A percentile compares a stretch with the other conserved stretches of the same genome.
Conservation (phyloP, 92 coral and sea anemone species). For the Pocillopora meandrina region DNA sequence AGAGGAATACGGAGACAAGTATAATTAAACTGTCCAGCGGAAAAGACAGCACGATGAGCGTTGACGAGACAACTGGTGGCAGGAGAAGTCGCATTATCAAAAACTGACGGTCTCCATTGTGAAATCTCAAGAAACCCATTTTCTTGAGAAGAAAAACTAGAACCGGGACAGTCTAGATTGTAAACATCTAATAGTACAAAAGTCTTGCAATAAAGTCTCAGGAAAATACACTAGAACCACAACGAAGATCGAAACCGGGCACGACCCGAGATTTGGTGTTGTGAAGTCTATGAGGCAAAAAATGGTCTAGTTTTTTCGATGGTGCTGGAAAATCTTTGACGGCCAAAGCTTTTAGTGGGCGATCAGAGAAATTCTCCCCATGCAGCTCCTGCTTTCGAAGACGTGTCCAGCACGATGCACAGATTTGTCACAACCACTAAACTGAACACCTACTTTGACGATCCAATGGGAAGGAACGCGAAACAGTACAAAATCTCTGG, state of each 20-base stretch:
- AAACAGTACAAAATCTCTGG: too few relatives aligned
- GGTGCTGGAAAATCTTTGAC: not conserved
- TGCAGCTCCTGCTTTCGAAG: slow-evolving; percentile 14
- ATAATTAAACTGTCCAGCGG: slow-evolving; percentile 7
- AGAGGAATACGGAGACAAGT: slow-evolving; percentile 8
- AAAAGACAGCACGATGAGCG: slow-evolving; percentile 11
- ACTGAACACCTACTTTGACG: too few relatives aligned
- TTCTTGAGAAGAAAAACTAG: not conserved
- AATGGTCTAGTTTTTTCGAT: not conserved
- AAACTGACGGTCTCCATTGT: not conserved
- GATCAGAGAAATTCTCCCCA: slow-evolving; percentile 9
- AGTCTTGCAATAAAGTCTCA: slow-evolving; percentile 5
- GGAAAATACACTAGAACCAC: not conserved
- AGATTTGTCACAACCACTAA: not conserved
- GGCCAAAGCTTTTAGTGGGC: not conserved
- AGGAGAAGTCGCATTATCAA: not conserved
- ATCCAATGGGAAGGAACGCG: too few relatives aligned
- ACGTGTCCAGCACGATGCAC: slow-evolving; percentile 11
- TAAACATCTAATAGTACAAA: not conserved
- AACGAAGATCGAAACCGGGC: not conserved
- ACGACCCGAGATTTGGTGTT: too few relatives aligned
- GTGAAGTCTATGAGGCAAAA: not conserved
- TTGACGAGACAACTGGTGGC: not conserved
- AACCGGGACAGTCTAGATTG: not conserved
- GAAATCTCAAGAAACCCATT: not conserved